These are phyloP conservation scores for Orgyia antiqua DNA, from an alignment of 2,888 invertebrate species.

Conservation along the genomic window DNA sequence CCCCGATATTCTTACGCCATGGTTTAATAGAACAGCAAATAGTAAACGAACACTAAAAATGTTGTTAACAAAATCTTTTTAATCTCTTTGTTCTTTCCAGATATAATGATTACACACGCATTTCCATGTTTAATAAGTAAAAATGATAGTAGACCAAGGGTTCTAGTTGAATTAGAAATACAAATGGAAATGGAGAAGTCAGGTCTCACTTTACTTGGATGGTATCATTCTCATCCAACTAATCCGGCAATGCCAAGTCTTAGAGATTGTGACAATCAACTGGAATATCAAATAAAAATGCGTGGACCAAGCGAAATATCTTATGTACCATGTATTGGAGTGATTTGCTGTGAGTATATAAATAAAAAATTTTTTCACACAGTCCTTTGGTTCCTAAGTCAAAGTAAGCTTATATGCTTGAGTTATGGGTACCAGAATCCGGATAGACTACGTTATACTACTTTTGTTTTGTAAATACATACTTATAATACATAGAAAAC, in stretches of 20 bases:
- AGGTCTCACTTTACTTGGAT: slow-evolving; percentile 90
- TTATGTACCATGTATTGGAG: slow-evolving; percentile 95
- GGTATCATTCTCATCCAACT: slow-evolving; percentile 97
- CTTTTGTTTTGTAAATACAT: too few species aligned
- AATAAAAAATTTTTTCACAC: background rate
- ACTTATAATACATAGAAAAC: too few species aligned
- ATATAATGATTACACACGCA: slow-evolving; percentile 90
- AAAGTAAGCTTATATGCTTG: too few species aligned
- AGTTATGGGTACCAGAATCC: too few species aligned
- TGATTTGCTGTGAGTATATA: slow-evolving; percentile 91
- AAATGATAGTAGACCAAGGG: slow-evolving; percentile 86
- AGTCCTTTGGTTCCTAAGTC: too few species aligned
- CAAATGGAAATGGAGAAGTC: slow-evolving; percentile 89
- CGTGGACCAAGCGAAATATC: slow-evolving; percentile 93
- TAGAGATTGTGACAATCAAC: slow-evolving; percentile 93
- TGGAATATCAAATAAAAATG: slow-evolving; percentile 97
- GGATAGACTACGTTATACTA: too few species aligned
- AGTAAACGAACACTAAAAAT: too few species aligned
- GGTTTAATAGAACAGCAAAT: too few species aligned
- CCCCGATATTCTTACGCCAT: too few species aligned
- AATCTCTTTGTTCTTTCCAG: slow-evolving; percentile 65
- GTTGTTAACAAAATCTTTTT: too few species aligned
- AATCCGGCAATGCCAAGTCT: slow-evolving; percentile 92
- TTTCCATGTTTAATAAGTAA: slow-evolving; percentile 92
- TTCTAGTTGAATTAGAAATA: slow-evolving; percentile 88